Evolutionary conservation across 2,113 vertebrate genomes (phyloP), one percentile per base, ranked within the genome.

Genomic region (Pangasianodon hypophthalmus): DNA sequence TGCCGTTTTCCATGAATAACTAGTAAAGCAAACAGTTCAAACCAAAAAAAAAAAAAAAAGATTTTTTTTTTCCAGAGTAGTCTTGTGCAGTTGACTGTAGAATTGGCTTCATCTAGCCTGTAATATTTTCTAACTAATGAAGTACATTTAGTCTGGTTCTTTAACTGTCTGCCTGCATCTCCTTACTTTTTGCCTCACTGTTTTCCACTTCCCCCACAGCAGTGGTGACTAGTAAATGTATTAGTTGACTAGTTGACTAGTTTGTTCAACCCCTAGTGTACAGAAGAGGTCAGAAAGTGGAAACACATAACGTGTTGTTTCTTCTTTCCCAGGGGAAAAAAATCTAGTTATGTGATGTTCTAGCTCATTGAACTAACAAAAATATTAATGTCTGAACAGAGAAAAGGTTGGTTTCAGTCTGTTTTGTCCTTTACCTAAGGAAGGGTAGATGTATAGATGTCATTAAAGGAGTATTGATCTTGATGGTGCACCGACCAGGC

Each of bases 291-390:
- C 69, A 62, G 52, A 62, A 3, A 48, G 2, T 46, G 14, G 0
- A 85, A 32, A 16, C 46, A 48, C 16, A 41, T 26, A 64, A 71
- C 10, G 26, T 41, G 8, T 14, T 24, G 26, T 24, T 14, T 48
- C 41, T 46, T 48, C 32, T 73, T 18, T 4, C 84, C 67, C 79
- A 21, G 26, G 37, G 69, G 44, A 50, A 80, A 64, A 86, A 85
- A 88, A 84, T 85, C 54, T 44, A 44, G 48, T 54, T 86, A 67
- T 69, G 56, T 67, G 29, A 64, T 11, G 64, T 89, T 88, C 44
- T 87, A 90, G 81, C 84, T n/a, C 32, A 62, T 64, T 81, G 56
- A 89, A 71, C 84, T 84, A 87, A 87, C 84, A 87, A 10, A 37
- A 32, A 62, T 54, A 62, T 85, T 81, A 91, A 91, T 58, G 83